Evolutionary conservation across 2,113 vertebrate species (phyloP).

Genomic region (Noturus placidus): DNA sequence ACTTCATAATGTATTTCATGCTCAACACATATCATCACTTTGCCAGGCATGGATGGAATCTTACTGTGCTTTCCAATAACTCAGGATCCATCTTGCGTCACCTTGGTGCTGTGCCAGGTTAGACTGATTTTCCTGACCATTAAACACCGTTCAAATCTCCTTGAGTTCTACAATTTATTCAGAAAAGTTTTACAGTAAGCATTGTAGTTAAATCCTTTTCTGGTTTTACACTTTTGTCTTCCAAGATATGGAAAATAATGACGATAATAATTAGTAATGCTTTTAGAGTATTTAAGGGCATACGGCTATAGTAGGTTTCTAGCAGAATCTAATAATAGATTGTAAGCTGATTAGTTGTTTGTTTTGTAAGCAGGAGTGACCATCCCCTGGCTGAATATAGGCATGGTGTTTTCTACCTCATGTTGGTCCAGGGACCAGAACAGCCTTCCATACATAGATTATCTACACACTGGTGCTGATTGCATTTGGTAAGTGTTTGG

Average conservation of each 20-base stretch:
- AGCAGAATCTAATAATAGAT: neutral
- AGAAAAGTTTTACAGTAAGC: neutral
- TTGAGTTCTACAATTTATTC: neutral
- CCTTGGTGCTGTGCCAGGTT: conserved; percentile 93
- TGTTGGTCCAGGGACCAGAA: conserved; percentile 93
- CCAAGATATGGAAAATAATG: too few species aligned
- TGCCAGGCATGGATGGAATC: conserved; percentile 88
- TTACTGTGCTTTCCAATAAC: conserved; percentile 91
- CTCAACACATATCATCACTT: neutral
- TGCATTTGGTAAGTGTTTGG: conserved; percentile 86
- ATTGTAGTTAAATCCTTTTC: neutral
- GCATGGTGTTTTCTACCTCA: conserved; percentile 97
- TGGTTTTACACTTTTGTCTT: neutral
- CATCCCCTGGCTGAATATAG: conserved; percentile 92
- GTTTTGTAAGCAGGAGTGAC: conserved; percentile 78
- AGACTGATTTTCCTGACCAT: neutral
- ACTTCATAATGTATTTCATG: conserved; percentile 9
- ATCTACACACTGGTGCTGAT: conserved; percentile 96
- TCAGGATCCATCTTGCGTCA: conserved; percentile 91
- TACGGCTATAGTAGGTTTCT: neutral
- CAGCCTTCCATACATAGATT: conserved; percentile 93
- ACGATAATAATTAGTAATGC: neutral
- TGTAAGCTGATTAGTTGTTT: conserved; percentile 16
- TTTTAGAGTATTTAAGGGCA: neutral
- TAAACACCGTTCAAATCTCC: neutral